Percentiles rank a stretch among this genome's conserved stretches.
phyloP scores from a whole-genome alignment of 2,797 vertebrate species.

The Parauchenoglanis ngamensis region DNA sequence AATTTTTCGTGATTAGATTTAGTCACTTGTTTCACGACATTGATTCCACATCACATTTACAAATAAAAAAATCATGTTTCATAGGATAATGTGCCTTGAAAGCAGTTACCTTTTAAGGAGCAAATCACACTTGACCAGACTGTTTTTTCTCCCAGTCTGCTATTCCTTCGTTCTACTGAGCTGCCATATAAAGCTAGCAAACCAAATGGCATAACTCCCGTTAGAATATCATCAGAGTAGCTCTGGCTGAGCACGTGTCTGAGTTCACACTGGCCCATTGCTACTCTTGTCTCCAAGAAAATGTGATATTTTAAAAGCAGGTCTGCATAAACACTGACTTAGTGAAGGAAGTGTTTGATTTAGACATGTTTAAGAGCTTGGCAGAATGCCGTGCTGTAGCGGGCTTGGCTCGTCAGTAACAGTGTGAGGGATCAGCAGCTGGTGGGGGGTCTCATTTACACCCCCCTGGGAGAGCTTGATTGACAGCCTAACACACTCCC shows the following conservation, averaged over 20 bases:
- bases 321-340: conserved; percentile 44
- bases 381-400: conserved; percentile 42
- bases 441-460: conserved; percentile 56
- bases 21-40: conserved; percentile 19
- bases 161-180: conserved; percentile 15
- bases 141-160: conserved; percentile 23
- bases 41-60: conserved; percentile 41
- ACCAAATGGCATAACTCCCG: conserved; percentile 14
- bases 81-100: conserved; percentile 23
- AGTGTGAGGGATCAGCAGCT: conserved; percentile 54
- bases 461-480: conserved; percentile 52
- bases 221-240: conserved; percentile 16
- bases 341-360: conserved; percentile 53
- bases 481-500: conserved; percentile 59
- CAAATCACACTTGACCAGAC: conserved; percentile 29
- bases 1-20: conserved; percentile 43
- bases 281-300: conserved; percentile 46
- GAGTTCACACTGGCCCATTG: conserved; percentile 17
- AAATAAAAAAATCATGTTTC: conserved; percentile 36
- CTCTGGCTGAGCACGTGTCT: conserved; percentile 16
- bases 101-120: not conserved
- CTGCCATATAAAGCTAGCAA: conserved; percentile 13
- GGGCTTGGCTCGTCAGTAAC: conserved; percentile 41
- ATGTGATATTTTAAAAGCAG: conserved; percentile 58
- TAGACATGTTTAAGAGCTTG: conserved; percentile 55